These are phyloP conservation scores for Odocoileus virginianus DNA, from an alignment of 2,113 vertebrate genomes.

Conservation along the genomic window DNA sequence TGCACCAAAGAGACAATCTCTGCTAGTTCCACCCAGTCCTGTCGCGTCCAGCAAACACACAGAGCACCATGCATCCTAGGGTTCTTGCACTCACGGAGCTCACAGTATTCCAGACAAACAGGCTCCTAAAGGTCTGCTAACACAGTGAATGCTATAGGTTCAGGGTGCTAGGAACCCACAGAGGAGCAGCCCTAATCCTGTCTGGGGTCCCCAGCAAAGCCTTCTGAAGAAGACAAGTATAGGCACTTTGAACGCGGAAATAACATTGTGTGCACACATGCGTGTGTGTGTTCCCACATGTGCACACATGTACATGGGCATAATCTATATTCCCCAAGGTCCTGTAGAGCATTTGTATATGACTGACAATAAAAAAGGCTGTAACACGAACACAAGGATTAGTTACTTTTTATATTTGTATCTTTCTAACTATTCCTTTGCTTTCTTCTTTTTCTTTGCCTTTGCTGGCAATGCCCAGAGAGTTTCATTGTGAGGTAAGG, in stretches of 20 bases:
- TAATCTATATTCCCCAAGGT: not conserved
- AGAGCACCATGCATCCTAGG: not conserved
- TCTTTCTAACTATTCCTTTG: not conserved
- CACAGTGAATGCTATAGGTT: not conserved
- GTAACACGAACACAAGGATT: not conserved
- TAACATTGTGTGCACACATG: no score
- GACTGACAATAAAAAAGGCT: not conserved
- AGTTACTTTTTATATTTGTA: not conserved
- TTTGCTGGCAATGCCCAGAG: not conserved
- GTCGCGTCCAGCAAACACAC: not conserved
- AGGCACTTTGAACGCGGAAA: not conserved
- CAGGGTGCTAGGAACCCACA: not conserved
- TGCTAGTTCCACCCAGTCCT: no score
- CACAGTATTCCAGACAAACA: not conserved
- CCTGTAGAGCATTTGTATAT: not conserved
- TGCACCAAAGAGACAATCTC: not conserved
- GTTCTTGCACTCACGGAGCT: not conserved
- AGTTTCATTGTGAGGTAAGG: not conserved
- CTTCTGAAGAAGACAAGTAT: not conserved
- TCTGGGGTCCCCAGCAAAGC: not conserved
- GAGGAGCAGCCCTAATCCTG: not conserved
- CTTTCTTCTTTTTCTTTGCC: not conserved
- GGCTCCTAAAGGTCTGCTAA: not conserved
- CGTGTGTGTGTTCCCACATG: no score
- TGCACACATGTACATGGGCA: accelerated